These are phyloP conservation scores for Tringa solitaria DNA, from an alignment of 2,113 vertebrate species.

Conservation along the genomic window DNA sequence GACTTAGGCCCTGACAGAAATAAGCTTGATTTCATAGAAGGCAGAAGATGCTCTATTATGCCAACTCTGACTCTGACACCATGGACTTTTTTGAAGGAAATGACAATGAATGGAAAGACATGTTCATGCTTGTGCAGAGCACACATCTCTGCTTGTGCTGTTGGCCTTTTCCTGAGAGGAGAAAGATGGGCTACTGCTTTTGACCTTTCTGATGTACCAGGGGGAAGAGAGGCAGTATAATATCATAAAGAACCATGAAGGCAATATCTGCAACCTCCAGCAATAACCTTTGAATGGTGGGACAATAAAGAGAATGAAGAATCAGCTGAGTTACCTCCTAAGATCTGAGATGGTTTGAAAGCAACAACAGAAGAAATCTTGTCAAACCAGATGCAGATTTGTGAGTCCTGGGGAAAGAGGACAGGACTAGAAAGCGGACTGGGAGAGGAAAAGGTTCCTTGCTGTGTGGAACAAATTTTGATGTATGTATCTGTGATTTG, in stretches of 20 bases:
- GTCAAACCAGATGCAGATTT: neutral
- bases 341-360: neutral
- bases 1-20: neutral
- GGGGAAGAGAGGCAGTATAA: neutral
- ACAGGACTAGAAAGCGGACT: neutral
- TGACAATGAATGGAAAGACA: neutral
- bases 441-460: neutral
- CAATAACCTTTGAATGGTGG: neutral
- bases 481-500: neutral
- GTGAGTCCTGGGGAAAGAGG: neutral
- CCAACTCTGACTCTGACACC: neutral
- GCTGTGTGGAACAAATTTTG: neutral
- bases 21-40: neutral
- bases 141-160: neutral
- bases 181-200: neutral
- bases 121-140: rapidly evolving
- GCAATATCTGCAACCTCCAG: neutral
- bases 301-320: neutral
- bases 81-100: neutral
- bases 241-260: neutral
- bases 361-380: neutral
- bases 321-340: neutral
- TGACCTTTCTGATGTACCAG: neutral
- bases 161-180: neutral
- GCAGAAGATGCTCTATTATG: neutral